Conservation (phyloP, 2,888 invertebrate genomes). For the Lagria hirta region DNA sequence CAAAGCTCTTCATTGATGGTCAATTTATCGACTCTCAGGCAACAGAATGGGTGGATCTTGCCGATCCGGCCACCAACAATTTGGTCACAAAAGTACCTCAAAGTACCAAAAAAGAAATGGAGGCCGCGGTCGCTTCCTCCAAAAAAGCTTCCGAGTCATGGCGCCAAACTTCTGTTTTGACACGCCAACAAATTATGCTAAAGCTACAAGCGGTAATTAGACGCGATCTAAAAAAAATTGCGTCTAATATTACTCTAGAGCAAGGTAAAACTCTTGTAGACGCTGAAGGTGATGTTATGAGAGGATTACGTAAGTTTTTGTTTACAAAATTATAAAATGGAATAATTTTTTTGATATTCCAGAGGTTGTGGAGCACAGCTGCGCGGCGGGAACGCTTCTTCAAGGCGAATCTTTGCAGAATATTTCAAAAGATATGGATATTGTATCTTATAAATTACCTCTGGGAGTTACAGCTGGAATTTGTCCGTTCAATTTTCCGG, state of each 20-base stretch:
- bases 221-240: slow-evolving; percentile 85
- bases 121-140: slow-evolving; percentile 82
- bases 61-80: slow-evolving; percentile 93
- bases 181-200: slow-evolving; percentile 74
- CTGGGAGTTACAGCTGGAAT: slow-evolving; percentile 94
- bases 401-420: slow-evolving; percentile 88
- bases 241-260: slow-evolving; percentile 89
- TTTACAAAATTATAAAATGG: background rate
- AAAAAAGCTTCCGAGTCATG: slow-evolving; percentile 76
- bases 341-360: background rate
- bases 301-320: slow-evolving; percentile 90
- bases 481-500: slow-evolving; percentile 99
- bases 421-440: slow-evolving; percentile 96
- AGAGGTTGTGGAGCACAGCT: slow-evolving; percentile 97
- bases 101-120: slow-evolving; percentile 85
- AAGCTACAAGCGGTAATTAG: slow-evolving; percentile 81
- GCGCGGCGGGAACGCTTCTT: slow-evolving; percentile 88
- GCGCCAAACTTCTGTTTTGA: slow-evolving; percentile 88
- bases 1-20: slow-evolving; percentile 95
- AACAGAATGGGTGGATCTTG: slow-evolving; percentile 90
- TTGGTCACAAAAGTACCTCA: slow-evolving; percentile 83
- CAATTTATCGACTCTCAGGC: slow-evolving; percentile 92
- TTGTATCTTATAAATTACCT: slow-evolving; percentile 86
- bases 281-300: slow-evolving; percentile 96
- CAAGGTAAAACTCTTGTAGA: slow-evolving; percentile 97